These are phyloP conservation scores for Synergus laeviventris DNA, from an alignment of 2,888 invertebrate genomes.

Conservation along the genomic window DNA sequence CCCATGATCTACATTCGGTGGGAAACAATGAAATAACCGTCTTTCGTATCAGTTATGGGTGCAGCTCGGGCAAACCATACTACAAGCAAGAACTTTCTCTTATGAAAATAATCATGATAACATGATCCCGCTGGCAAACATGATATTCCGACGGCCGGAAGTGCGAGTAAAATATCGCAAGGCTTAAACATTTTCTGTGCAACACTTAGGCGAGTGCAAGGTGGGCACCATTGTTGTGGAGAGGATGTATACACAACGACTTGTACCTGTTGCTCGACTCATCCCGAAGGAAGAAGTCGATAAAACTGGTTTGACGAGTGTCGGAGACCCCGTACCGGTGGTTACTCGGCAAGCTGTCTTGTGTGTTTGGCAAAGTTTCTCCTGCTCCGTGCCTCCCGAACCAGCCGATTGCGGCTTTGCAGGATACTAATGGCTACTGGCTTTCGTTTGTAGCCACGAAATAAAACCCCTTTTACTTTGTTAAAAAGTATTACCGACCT, in stretches of 20 bases:
- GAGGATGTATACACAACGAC: constrained; percentile 43
- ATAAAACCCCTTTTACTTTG: constrained; percentile 15
- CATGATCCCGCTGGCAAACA: not conserved
- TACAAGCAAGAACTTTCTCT: not conserved
- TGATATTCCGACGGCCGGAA: constrained; percentile 16
- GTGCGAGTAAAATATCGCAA: constrained; percentile 4
- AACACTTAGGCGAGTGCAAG: constrained; percentile 49
- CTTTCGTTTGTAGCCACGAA: constrained; percentile 27
- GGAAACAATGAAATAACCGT: not conserved
- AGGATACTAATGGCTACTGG: constrained; percentile 49
- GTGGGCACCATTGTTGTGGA: constrained; percentile 51
- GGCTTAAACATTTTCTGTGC: constrained; percentile 4
- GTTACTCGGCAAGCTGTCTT: constrained; percentile 60
- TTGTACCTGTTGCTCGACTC: constrained; percentile 62
- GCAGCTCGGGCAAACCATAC: not conserved
- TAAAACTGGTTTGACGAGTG: constrained; percentile 76
- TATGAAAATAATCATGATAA: not conserved
- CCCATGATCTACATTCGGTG: not conserved
- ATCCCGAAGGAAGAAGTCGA: constrained; percentile 71
- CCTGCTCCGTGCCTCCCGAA: constrained; percentile 47
- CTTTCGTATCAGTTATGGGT: not conserved
- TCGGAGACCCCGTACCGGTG: constrained; percentile 60
- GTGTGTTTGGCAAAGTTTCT: constrained; percentile 58
- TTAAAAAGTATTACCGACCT: constrained; percentile 27
- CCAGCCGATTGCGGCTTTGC: constrained; percentile 42